Evolutionary conservation across 2,888 invertebrate species (phyloP).

Genomic region (Drosophila hawaiiensis): DNA sequence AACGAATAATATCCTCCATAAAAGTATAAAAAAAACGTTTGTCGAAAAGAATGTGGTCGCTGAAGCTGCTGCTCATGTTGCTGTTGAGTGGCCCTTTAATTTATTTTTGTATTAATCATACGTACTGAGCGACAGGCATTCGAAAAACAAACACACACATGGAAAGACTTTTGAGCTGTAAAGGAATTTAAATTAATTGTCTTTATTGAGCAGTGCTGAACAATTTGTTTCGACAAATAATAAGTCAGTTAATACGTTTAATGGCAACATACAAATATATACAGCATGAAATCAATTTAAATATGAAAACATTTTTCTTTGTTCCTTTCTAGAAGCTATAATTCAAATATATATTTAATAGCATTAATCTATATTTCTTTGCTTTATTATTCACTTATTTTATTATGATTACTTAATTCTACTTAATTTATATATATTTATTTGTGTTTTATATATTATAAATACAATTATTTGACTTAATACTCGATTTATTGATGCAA

Average conservation of each 20-base stretch:
- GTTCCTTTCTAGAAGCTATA: not conserved
- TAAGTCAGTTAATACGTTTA: constrained; percentile 1
- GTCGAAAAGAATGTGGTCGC: constrained; percentile 16
- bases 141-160: constrained; percentile 30
- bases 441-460: not conserved
- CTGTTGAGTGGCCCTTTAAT: constrained; percentile 24
- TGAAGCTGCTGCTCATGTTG: constrained; percentile 2
- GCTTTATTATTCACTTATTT: not conserved
- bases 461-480: not conserved
- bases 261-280: constrained; percentile 2
- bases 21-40: not conserved
- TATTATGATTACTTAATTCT: not conserved
- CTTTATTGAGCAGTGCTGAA: constrained; percentile 47
- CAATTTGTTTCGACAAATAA: constrained; percentile 14
- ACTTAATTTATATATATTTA: not conserved
- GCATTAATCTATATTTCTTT: not conserved
- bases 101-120: constrained; percentile 45
- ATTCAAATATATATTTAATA: not conserved
- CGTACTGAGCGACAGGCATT: constrained; percentile 57
- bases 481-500: constrained; percentile 5
- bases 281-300: not conserved
- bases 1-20: not conserved
- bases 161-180: constrained; percentile 42
- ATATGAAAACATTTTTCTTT: not conserved
- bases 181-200: constrained; percentile 46